Conservation (phyloP, 1,140 invertebrate species). For the Brachionus calyciflorus region DNA sequence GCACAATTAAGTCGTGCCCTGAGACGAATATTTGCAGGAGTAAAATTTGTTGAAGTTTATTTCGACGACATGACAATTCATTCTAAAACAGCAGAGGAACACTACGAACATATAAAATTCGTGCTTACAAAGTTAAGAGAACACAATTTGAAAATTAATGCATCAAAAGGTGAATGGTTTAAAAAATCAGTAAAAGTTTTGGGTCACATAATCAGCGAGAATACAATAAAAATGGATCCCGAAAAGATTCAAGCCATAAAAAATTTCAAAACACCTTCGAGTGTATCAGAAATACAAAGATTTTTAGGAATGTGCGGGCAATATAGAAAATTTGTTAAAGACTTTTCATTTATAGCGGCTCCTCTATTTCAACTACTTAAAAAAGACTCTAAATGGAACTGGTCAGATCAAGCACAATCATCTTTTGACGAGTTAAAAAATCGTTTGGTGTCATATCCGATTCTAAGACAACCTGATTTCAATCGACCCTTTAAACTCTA, state of each 20-base stretch:
- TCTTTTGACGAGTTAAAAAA: slow-evolving; percentile 49
- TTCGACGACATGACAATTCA: slow-evolving; percentile 39
- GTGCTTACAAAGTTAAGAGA: slow-evolving; percentile 50
- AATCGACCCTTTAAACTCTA: slow-evolving; percentile 49
- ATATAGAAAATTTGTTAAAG: slow-evolving; percentile 57
- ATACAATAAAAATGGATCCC: slow-evolving; percentile 43
- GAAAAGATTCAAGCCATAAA: slow-evolving; percentile 49
- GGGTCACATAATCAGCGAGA: slow-evolving; percentile 48
- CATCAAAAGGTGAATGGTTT: slow-evolving; percentile 48
- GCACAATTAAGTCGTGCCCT: slow-evolving; percentile 47
- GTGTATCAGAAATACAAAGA: slow-evolving; percentile 54
- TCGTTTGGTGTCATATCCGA: slow-evolving; percentile 47
- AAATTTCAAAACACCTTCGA: slow-evolving; percentile 50
- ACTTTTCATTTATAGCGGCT: slow-evolving; percentile 53
- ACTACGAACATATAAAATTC: neutral
- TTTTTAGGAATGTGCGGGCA: slow-evolving; percentile 62
- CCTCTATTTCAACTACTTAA: slow-evolving; percentile 57
- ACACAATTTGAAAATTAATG: neutral
- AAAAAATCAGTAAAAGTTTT: slow-evolving; percentile 43
- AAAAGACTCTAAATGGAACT: slow-evolving; percentile 52
- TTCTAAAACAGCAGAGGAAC: neutral
- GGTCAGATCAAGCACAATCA: slow-evolving; percentile 48
- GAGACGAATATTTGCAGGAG: neutral
- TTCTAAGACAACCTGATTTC: slow-evolving; percentile 51
- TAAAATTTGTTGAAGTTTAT: slow-evolving; percentile 42